Percentiles rank a stretch among this genome's conserved stretches.
phyloP scores from a whole-genome alignment of 2,797 vertebrate genomes.

The Myotis pilosus region DNA sequence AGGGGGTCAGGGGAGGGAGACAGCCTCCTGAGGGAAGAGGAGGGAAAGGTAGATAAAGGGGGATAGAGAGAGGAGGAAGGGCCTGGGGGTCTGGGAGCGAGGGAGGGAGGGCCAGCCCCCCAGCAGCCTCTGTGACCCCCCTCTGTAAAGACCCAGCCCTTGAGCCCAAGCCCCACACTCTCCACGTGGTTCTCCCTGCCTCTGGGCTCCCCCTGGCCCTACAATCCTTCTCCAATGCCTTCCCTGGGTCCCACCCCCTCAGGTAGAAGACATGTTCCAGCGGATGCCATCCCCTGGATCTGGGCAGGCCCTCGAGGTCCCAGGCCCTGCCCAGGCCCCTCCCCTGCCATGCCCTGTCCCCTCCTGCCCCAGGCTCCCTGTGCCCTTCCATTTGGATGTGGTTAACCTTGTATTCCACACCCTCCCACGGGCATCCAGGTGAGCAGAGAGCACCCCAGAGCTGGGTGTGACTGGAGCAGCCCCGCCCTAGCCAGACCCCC shows the following conservation, averaged over 20 bases:
- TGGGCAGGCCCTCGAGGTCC: not conserved
- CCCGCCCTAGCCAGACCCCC: fast-evolving
- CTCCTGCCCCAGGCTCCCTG: not conserved
- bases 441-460: not conserved
- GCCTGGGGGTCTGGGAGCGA: not conserved
- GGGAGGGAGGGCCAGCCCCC: fast-evolving
- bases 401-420: fast-evolving
- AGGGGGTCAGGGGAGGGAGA: not conserved
- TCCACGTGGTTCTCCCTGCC: not conserved
- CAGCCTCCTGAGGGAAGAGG: not conserved
- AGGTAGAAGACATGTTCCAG: fast-evolving
- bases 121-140: not conserved
- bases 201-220: not conserved
- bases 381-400: fast-evolving
- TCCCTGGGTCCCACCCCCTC: fast-evolving
- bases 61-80: not conserved
- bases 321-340: not conserved
- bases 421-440: fast-evolving
- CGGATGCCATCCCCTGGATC: not conserved
- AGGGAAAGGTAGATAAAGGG: too few species aligned
- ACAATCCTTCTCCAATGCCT: fast-evolving
- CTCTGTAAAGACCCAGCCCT: not conserved
- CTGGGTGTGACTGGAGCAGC: not conserved
- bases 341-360: fast-evolving
- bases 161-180: not conserved